Base-by-base conservation (phyloP, 2,113 vertebrate species). In the Pholis gunnellus region DNA sequence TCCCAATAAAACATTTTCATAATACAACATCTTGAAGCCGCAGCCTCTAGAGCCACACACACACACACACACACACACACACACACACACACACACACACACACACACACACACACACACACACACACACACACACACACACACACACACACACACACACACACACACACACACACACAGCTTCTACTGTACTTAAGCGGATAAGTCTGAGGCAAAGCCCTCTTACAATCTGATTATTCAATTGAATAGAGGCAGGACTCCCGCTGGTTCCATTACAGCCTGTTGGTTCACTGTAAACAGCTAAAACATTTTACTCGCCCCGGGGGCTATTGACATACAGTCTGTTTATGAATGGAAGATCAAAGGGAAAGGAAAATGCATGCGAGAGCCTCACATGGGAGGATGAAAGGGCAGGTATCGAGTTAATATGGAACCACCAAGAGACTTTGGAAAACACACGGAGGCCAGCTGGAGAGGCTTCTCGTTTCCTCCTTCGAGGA, bases 191-290 rank as follows among this genome's bases (percentile, higher is more conserved):
- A n/a, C 68, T 80, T 89, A 88, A 89, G 88, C 50, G 13, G 84
- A 91, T 92, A 81, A 91, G 81, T 75, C 76, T 0, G 27, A 70
- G 25, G 82, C 80, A 83, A 82, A 92, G 86, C 83, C 70, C 60
- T 78, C 36, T 70, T 67, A 63, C 81, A 87, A 81, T 89, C 87
- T 80, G 81, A 92, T 93, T 88, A 92, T 85, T 91, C 75, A 88
- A 68, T 89, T 83, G 85, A 72, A 52, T 25, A 57, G 86, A 46
- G 15, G 81, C 80, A 44, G 66, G 36, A 25, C 64, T 86, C 87
- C 82, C 85, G 25, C 75, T 84, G 83, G 52, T 68, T 87, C 80
- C 67, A 86, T 88, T 89, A 86, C 72, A 68, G 68, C 57, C 56
- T 48, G 73, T 5, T 70, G 81, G n/a, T 83, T 80, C 20, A 2